phyloP scores from a whole-genome alignment of 37 sponge, comb jelly and placozoan genomes.

The Spongilla lacustris region DNA sequence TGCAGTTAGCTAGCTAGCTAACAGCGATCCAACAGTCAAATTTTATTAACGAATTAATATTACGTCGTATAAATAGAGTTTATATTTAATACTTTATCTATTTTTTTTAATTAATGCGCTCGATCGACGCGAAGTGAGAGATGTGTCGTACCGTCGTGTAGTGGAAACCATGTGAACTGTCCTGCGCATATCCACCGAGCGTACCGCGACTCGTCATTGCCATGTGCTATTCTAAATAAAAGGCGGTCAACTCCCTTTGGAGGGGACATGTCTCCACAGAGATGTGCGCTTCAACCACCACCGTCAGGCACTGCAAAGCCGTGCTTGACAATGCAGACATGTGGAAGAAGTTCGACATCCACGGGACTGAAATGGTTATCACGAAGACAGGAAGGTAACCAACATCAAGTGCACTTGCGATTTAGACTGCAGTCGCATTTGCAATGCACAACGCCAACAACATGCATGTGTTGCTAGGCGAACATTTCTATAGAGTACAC shows the following conservation, averaged over 20 bases:
- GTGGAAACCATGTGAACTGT: neutral
- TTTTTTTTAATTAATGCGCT: too few species aligned
- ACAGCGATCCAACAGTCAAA: too few species aligned
- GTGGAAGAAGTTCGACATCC: slow-evolving; percentile 58
- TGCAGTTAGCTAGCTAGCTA: too few species aligned
- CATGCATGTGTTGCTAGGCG: too few species aligned
- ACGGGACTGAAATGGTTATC: slow-evolving; percentile 79
- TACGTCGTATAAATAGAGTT: too few species aligned
- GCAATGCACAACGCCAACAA: too few species aligned
- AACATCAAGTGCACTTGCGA: neutral
- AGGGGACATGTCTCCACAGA: neutral
- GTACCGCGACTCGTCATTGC: neutral
- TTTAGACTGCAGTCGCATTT: neutral
- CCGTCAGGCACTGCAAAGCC: neutral
- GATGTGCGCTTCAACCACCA: neutral
- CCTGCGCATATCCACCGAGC: neutral
- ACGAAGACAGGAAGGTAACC: slow-evolving; percentile 56
- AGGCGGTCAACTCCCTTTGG: neutral
- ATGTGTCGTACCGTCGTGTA: neutral
- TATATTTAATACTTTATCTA: too few species aligned
- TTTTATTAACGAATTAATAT: too few species aligned
- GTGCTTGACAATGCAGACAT: slow-evolving; percentile 53
- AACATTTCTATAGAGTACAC: too few species aligned
- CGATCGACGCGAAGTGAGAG: neutral
- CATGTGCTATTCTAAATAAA: neutral